Evolutionary conservation across 2,113 vertebrate genomes (phyloP).

Genomic region (Bujurquina vittata): DNA sequence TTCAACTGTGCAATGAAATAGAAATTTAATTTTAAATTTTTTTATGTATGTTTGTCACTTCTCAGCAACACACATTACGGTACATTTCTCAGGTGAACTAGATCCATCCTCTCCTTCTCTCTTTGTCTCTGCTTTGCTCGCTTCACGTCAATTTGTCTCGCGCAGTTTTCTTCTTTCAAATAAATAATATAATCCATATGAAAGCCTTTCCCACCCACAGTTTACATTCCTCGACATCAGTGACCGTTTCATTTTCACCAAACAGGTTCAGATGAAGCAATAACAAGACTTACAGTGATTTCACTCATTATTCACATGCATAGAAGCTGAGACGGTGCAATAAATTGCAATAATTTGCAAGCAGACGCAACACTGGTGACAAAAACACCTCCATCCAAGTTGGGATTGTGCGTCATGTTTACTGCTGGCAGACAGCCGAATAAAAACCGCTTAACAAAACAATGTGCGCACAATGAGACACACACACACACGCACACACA

Average conservation of each 20-base stretch:
- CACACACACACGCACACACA: not conserved
- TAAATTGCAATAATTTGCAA: not conserved
- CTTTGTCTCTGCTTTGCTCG: not conserved
- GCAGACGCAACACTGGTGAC: not conserved
- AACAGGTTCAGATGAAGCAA: conserved; percentile 8
- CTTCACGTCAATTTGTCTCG: not conserved
- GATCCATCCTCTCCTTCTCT: not conserved
- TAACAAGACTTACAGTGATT: not conserved
- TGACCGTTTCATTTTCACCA: not conserved
- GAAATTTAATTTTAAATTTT: not conserved
- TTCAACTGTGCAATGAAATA: conserved; percentile 11
- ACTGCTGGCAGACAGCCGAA: not conserved
- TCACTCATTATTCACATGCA: not conserved
- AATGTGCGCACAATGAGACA: not conserved
- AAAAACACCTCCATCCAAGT: not conserved
- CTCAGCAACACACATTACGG: not conserved
- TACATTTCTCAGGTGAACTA: not conserved
- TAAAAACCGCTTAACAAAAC: not conserved
- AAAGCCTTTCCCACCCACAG: not conserved
- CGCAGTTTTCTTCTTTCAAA: not conserved
- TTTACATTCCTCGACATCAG: conserved; percentile 10
- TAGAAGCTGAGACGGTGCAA: not conserved
- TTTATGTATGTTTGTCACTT: not conserved
- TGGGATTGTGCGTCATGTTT: not conserved
- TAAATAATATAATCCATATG: not conserved